A percentile compares a stretch with the other conserved stretches of the same genome.
Conservation (phyloP, 1,140 invertebrate genomes). For the Saccostrea echinata region DNA sequence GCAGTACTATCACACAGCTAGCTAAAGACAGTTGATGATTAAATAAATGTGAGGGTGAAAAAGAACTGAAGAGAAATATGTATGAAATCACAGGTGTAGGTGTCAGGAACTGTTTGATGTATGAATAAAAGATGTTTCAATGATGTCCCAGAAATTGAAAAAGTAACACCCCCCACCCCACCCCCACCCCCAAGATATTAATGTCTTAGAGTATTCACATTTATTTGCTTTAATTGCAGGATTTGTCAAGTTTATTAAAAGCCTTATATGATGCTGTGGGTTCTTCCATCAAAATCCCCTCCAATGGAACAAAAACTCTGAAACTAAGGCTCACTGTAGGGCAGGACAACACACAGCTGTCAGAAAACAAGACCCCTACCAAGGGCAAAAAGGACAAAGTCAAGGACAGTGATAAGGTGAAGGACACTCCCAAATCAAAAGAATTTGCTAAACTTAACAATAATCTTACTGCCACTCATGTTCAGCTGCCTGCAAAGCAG, state of each 20-base stretch:
- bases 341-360: slow-evolving; percentile 83
- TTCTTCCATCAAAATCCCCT: slow-evolving; percentile 91
- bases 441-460: slow-evolving; percentile 73
- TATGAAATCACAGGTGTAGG: not conserved
- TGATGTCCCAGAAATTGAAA: not conserved
- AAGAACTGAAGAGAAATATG: not conserved
- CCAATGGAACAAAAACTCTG: slow-evolving; percentile 93
- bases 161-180: not conserved
- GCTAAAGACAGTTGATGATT: not conserved
- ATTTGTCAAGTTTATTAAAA: slow-evolving; percentile 92
- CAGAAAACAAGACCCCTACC: slow-evolving; percentile 57
- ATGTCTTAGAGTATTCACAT: not conserved
- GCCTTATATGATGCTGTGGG: slow-evolving; percentile 95
- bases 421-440: slow-evolving; percentile 64
- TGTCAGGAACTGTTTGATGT: not conserved
- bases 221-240: slow-evolving; percentile 81
- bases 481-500: slow-evolving; percentile 64
- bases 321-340: slow-evolving; percentile 93
- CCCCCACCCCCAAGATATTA: too few relatives aligned
- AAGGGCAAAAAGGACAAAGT: slow-evolving; percentile 58
- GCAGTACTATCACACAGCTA: not conserved
- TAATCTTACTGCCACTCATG: slow-evolving; percentile 67
- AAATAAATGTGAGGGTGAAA: not conserved
- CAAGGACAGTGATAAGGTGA: slow-evolving; percentile 60
- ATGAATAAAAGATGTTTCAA: not conserved